Evolutionary conservation across 2,888 invertebrate species (phyloP), one percentile per base, ranked within the genome.

Genomic region (Allygus modestus): DNA sequence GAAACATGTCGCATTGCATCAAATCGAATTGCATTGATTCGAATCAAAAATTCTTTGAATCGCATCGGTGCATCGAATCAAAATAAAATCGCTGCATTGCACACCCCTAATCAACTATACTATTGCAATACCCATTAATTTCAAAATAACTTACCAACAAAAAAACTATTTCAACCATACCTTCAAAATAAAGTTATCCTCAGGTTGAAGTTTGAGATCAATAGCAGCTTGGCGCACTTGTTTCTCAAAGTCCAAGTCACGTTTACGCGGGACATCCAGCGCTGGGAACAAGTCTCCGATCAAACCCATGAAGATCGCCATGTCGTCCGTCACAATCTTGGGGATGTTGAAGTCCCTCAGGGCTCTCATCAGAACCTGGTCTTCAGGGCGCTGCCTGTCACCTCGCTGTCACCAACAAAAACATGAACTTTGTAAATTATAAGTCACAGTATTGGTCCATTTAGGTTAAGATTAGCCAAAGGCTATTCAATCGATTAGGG

Each of bases 221-320:
- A 94, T 83, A 0, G 97, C 95, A 0, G 96, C 97, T 73, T 94
- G 93, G 86, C 94, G 93, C 46, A 97, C 94, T 85, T 93, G 92
- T 88, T 94, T 94, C 90, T 98, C 98, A 90, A 98, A 97, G 15
- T 97, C 97, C 1, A 93, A 88, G 90, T 96, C 96, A 81, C 96
- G 92, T 90, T 98, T 98, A 86, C 98, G 93, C 0, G 98, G 98
- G 7, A 98, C 97, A 89, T 98, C 97, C 23, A 98, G 92, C 0
- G 97, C 96, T 0, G 98, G 98, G 91, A 98, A 98, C 86, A 98
- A 91, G 90, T 98, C 98, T 0, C 97, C 97, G 87, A 98, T 98
- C 28, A 98, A 92, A 17, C 98, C 98, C 97, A 98, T 96, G 90
- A 98, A 98, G 0, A 98, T 95, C 0, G 97, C 95, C 84, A 95